phyloP scores from a whole-genome alignment of 2,797 vertebrate genomes.

The Tiaroga cobitis region DNA sequence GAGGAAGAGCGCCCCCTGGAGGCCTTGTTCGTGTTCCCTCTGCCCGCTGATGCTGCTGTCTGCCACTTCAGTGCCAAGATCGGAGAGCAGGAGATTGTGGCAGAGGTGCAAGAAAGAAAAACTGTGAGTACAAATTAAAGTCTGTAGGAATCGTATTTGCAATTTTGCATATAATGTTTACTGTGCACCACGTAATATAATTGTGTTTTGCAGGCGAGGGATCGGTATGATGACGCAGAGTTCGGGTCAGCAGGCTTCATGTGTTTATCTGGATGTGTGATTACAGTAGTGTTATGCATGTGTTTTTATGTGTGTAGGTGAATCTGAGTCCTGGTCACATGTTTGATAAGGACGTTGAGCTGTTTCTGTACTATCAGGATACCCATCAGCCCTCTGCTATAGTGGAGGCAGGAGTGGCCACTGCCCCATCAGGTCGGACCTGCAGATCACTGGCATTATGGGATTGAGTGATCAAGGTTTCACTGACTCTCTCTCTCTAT shows the following conservation, averaged over 20 bases:
- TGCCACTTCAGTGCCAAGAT: constrained; percentile 83
- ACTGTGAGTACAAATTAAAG: constrained; percentile 66
- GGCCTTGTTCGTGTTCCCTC: constrained; percentile 82
- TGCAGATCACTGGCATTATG: not conserved
- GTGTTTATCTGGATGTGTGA: constrained; percentile 14
- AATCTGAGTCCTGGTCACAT: constrained; percentile 79
- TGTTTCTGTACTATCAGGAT: constrained; percentile 83
- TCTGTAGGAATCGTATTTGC: no score
- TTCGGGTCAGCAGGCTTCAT: constrained; percentile 64
- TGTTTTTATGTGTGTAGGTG: constrained; percentile 68
- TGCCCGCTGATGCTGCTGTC: constrained; percentile 83
- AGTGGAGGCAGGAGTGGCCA: constrained; percentile 76
- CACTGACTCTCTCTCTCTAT: not conserved
- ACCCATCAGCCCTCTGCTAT: constrained; percentile 78
- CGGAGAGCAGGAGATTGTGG: constrained; percentile 78
- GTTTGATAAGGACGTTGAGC: constrained; percentile 84
- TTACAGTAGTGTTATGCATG: not conserved
- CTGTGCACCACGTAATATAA: no score
- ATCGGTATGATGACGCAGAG: not conserved
- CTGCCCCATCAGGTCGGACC: constrained; percentile 70
- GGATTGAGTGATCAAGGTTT: not conserved
- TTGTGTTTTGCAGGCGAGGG: not conserved
- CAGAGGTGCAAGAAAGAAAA: constrained; percentile 80
- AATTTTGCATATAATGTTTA: no score
- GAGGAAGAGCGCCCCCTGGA: constrained; percentile 78